These are phyloP conservation scores for Scaptodrosophila latifasciaeformis DNA, from an alignment of 2,888 invertebrate species.

Conservation along the genomic window DNA sequence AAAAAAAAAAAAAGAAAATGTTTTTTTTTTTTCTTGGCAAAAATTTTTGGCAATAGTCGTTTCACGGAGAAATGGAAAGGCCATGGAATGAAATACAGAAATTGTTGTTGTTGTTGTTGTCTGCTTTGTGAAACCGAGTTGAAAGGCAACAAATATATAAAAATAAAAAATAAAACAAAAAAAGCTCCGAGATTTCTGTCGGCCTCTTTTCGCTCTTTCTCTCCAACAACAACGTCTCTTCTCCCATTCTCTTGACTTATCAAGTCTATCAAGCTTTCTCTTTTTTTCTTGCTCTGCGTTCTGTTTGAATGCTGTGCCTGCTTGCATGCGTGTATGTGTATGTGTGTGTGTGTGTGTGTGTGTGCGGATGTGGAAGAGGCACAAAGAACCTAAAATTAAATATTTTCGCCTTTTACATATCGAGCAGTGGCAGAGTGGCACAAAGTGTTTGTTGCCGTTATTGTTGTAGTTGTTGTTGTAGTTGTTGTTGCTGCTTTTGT, in stretches of 20 bases:
- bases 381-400: constrained; percentile 68
- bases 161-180: constrained; percentile 16
- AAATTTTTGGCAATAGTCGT: constrained; percentile 35
- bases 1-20: constrained; percentile 13
- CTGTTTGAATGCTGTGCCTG: neutral
- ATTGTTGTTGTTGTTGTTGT: constrained; percentile 38
- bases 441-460: constrained; percentile 38
- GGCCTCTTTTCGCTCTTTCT: constrained; percentile 20
- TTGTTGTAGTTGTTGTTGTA: constrained; percentile 16
- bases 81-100: constrained; percentile 58
- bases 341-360: constrained; percentile 22
- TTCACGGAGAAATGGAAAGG: constrained; percentile 39
- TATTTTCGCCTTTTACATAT: constrained; percentile 68
- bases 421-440: constrained; percentile 54
- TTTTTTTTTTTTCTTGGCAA: neutral
- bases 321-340: constrained; percentile 6
- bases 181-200: constrained; percentile 41
- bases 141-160: constrained; percentile 25
- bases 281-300: constrained; percentile 5
- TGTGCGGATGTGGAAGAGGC: constrained; percentile 17
- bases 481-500: constrained; percentile 17
- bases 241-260: constrained; percentile 6
- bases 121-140: constrained; percentile 54
- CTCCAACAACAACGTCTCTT: too few relatives aligned
- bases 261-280: too few relatives aligned